These are phyloP conservation scores for Bilobella aurantiaca DNA, from an alignment of 1,140 invertebrate species.

Conservation along the genomic window DNA sequence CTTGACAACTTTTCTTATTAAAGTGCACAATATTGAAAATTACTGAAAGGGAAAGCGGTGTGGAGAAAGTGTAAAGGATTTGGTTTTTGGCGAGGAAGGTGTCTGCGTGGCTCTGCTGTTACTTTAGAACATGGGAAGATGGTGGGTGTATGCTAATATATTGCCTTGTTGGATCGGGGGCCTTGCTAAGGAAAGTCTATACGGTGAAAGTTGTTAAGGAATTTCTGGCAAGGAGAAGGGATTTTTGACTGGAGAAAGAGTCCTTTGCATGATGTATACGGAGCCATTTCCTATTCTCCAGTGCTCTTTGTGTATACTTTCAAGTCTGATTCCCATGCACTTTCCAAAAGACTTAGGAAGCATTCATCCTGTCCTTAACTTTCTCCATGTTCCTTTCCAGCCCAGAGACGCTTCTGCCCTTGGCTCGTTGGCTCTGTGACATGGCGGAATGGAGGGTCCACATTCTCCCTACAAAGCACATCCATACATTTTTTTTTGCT, in stretches of 20 bases:
- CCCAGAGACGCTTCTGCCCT: not conserved
- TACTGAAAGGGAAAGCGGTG: conserved; percentile 13
- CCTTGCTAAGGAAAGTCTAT: no score
- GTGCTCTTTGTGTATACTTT: conserved; percentile 21
- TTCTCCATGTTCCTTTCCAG: conserved; percentile 16
- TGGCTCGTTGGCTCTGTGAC: not conserved
- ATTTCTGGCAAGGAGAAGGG: conserved; percentile 20
- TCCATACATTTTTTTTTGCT: no score
- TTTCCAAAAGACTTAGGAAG: conserved; percentile 10
- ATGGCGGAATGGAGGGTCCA: no score
- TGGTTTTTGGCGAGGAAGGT: not conserved
- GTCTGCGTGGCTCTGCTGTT: not conserved
- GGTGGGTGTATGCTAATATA: conserved; percentile 23
- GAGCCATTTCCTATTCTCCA: conserved; percentile 24
- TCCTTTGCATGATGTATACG: conserved; percentile 33
- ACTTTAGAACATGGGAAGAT: not conserved
- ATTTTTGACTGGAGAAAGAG: no score
- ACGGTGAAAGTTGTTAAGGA: no score
- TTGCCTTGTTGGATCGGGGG: conserved; percentile 7
- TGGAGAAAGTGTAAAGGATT: conserved; percentile 2
- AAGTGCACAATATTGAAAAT: conserved; percentile 30
- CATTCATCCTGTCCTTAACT: conserved; percentile 22
- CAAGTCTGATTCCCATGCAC: conserved; percentile 20
- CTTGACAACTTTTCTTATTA: conserved; percentile 31
- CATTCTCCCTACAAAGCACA: no score